Base-by-base conservation (phyloP, 1,140 invertebrate species). In the Drosophila sproati region DNA sequence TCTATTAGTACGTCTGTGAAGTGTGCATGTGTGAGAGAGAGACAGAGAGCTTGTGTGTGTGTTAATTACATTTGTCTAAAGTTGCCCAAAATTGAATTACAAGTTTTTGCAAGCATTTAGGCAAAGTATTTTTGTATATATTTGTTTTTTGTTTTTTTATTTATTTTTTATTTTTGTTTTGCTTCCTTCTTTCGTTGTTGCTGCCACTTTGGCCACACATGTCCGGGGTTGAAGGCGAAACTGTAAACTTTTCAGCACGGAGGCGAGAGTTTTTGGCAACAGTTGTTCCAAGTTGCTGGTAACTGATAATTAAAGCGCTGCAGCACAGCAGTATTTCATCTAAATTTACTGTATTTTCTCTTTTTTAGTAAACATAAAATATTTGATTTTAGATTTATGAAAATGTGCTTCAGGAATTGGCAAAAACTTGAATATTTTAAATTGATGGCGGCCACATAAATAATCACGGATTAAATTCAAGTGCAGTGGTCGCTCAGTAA, bases 31-130 rank as follows among this genome's bases (percentile, higher is more conserved):
- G 48, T 39, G 43, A 47, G 28, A 43, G 31, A 39, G 29, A 51
- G 67, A 48, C 52, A 35, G 28, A 5, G 52, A 71, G 57, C 70
- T 32, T 54, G 72, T 82, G 73, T 87, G 72, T 73, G 83, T 87
- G 82, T 87, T 87, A 87, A 87, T 87, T 87, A 87, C 83, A 87
- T 87, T 87, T 83, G 60, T 80, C 70, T 75, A 80, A 80, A 87
- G 75, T 82, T 87, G 35, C 54, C 68, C 61, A 62, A 83, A 87
- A 87, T 87, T 87, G 73, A 87, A 87, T 87, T 87, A 87, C 83
- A 87, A 88, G 80, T 87, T 87, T 87, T 87, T 80, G 73, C 68
- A 50, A 79, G 64, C 80, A 80, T 87, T 87, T 87, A 87, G 82
- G 52, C 57, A 82, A 80, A 86, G 71, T 82, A 54, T 73, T 73